These are phyloP conservation scores for Siderastrea radians DNA, from an alignment of 92 coral and sea anemone genomes.

Conservation along the genomic window DNA sequence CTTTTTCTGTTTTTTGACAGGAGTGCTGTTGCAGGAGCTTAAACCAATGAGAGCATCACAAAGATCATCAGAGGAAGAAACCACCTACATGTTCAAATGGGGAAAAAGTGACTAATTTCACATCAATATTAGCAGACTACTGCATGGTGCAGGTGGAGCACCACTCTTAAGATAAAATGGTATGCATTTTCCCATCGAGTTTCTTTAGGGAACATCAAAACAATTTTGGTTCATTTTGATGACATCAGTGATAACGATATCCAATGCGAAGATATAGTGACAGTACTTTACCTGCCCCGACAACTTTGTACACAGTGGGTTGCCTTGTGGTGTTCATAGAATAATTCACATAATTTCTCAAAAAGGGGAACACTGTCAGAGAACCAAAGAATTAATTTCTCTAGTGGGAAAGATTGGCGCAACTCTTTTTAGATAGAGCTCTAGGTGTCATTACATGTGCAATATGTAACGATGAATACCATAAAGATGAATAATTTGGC, in stretches of 20 bases:
- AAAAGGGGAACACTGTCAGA: conserved; percentile 1
- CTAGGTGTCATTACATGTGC: not conserved
- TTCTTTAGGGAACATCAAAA: not conserved
- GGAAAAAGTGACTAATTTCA: not conserved
- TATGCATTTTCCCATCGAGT: not conserved
- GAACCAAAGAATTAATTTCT: not conserved
- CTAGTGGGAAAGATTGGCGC: not conserved
- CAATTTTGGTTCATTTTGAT: not conserved
- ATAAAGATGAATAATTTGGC: not conserved
- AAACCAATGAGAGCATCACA: conserved; percentile 25
- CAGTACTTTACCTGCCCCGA: not conserved
- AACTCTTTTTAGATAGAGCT: not conserved
- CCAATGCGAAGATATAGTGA: not conserved
- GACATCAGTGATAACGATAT: not conserved
- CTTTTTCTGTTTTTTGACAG: conserved; percentile 40
- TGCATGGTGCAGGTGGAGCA: conserved; percentile 3
- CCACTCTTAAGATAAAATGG: not conserved
- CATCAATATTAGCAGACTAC: not conserved
- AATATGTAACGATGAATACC: not conserved
- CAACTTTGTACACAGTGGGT: not conserved
- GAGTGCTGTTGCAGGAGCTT: conserved; percentile 48
- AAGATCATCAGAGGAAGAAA: conserved; percentile 6
- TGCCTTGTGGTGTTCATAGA: not conserved
- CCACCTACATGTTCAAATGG: not conserved
- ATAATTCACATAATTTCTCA: not conserved